Evolutionary conservation across 37 sponge, comb jelly and placozoan genomes (phyloP).

Genomic region (Halichondria panicea): DNA sequence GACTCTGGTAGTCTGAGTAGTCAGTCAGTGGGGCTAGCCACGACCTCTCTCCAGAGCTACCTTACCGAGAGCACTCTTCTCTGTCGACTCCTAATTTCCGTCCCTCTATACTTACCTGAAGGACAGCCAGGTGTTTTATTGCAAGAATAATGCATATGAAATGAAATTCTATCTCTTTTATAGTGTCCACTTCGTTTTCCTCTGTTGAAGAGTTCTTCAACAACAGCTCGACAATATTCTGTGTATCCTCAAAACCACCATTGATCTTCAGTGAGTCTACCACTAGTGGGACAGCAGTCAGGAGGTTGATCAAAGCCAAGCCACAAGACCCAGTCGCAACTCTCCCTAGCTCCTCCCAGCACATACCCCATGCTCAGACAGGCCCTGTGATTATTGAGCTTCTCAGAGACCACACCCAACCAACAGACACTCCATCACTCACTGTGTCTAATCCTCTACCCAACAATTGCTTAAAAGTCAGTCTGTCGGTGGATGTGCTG

Average conservation of each 20-base stretch:
- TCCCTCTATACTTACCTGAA: background rate
- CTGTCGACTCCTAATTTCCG: slow-evolving; percentile 4
- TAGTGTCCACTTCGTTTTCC: too few relatives aligned
- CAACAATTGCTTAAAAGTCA: background rate
- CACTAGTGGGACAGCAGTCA: background rate
- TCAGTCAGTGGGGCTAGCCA: background rate
- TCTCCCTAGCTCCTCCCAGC: too few relatives aligned
- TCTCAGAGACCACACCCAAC: too few relatives aligned
- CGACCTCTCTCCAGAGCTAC: background rate
- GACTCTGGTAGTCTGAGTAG: background rate
- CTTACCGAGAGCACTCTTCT: slow-evolving; percentile 17
- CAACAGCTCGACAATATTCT: too few relatives aligned
- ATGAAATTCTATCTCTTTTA: too few relatives aligned
- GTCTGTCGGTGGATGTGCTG: slow-evolving; percentile 32
- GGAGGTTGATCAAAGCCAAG: too few relatives aligned
- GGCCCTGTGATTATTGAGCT: slow-evolving; percentile 3
- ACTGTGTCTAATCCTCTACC: slow-evolving; percentile 2
- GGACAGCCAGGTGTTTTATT: background rate
- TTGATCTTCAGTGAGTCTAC: background rate
- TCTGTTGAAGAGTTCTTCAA: too few relatives aligned
- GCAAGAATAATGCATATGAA: too few relatives aligned
- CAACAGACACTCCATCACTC: slow-evolving; percentile 6
- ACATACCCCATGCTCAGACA: background rate
- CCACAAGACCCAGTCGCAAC: too few relatives aligned
- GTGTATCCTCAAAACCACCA: too few relatives aligned